A percentile compares a stretch with the other conserved stretches of the same genome.
These are phyloP conservation scores for Eospalax fontanierii DNA, from an alignment of 2,797 vertebrate species.

Conservation along the genomic window DNA sequence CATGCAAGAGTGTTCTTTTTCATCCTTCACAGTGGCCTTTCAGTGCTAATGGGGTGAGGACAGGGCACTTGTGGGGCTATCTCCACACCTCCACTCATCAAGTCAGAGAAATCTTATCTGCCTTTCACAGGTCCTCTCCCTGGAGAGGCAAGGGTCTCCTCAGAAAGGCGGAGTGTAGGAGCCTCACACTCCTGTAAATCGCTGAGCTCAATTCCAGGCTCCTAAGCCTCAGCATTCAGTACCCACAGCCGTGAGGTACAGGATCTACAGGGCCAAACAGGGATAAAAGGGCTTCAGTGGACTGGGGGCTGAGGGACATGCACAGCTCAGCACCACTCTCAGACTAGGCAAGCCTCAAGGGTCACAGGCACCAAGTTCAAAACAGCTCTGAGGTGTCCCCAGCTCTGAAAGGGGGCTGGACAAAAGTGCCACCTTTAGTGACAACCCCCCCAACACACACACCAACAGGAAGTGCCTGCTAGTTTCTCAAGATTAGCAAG, in stretches of 20 bases:
- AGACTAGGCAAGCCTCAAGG: background rate
- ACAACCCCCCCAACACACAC: background rate
- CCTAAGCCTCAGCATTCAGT: background rate
- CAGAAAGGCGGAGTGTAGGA: background rate
- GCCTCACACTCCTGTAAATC: background rate
- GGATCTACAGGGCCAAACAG: background rate
- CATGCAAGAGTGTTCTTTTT: background rate
- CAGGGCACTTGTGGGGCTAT: slow-evolving; percentile 1
- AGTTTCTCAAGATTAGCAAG: background rate
- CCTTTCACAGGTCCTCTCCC: background rate
- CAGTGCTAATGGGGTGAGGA: slow-evolving; percentile 50
- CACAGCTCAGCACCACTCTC: background rate
- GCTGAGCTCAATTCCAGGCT: background rate
- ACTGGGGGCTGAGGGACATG: no score
- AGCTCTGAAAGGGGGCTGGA: background rate
- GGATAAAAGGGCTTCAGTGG: background rate
- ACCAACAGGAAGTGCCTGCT: background rate
- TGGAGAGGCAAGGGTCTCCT: background rate
- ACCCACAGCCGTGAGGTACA: background rate
- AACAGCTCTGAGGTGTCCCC: background rate
- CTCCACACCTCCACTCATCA: background rate
- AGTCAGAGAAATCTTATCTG: slow-evolving; percentile 71
- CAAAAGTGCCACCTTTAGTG: background rate
- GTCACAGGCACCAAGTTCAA: background rate
- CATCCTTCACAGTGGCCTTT: background rate